A percentile compares a stretch with the other conserved stretches of the same genome.
These are phyloP conservation scores for Solenodon paradoxus DNA, from an alignment of 2,113 vertebrate genomes.

Conservation along the genomic window DNA sequence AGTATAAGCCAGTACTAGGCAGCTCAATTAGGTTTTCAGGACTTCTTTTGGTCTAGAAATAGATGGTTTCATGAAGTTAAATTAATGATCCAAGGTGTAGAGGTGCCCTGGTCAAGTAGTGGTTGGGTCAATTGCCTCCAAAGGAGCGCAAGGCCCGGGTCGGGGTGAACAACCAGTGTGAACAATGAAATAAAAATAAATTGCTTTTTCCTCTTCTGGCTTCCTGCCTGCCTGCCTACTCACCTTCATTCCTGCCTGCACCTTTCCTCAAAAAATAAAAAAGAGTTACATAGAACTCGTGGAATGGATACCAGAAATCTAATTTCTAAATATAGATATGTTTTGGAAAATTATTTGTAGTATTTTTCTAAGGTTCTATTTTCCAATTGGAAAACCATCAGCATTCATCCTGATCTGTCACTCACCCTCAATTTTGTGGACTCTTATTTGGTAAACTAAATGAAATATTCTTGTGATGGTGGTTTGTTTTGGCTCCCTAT, in stretches of 20 bases:
- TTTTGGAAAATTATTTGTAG: neutral
- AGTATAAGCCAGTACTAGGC: neutral
- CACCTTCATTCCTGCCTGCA: too few species aligned
- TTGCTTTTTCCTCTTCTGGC: too few species aligned
- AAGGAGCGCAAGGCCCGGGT: too few species aligned
- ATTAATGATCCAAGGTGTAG: neutral
- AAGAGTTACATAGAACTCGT: neutral
- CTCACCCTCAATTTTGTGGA: neutral
- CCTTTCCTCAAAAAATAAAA: too few species aligned
- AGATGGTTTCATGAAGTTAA: neutral
- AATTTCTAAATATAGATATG: neutral
- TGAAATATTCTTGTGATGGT: neutral
- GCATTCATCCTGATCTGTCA: neutral
- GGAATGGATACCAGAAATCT: neutral
- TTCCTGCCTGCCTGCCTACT: too few species aligned
- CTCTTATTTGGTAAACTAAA: neutral
- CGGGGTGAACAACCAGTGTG: too few species aligned
- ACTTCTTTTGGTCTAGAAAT: neutral
- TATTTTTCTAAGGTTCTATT: neutral
- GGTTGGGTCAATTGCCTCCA: too few species aligned
- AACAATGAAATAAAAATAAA: too few species aligned
- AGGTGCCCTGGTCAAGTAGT: too few species aligned
- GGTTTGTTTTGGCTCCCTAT: neutral
- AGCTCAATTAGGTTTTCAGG: neutral
- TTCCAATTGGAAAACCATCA: neutral